Evolutionary conservation across 2,888 invertebrate species (phyloP), one percentile per base, ranked within the genome.

Genomic region (Andrena trimmerana): DNA sequence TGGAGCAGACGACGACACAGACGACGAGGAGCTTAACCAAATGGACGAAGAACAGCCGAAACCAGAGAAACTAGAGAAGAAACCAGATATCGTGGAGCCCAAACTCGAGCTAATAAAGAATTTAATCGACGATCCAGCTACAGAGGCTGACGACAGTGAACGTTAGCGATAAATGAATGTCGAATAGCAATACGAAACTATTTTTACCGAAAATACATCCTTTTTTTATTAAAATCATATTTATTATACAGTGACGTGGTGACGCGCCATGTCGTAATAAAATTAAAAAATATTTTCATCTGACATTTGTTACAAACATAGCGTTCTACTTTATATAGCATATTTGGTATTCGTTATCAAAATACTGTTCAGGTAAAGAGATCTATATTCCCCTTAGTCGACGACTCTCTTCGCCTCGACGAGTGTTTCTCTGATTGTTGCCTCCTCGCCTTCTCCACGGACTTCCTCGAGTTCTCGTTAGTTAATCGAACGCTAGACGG

Each of bases 1-100:
- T 62, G 97, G 96, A 59, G 96, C 96, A 87, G 95, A 95, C 81
- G 94, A 95, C 42, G 95, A 96, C 81, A 95, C 95, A 1, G 96
- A 96, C 90, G 96, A 96, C 89, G 96, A 96, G 90, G 96, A 96
- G 84, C 95, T 96, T 80, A 92, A 92, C 24, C 85, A 92, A 65
- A 76, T 84, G 8, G 77, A 83, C 36, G 8, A 69, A n/a, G 80
- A 81, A 52, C 60, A 77, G 6, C 42, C 42, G 42, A 42, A 42
- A 13, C 13, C 42, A 0, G 50, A 65, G 29, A 29, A 29, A 29
- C 29, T 0, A 54, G 65, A 74, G n/a, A 36, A 42, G 2, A 81
- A 78, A 52, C 31, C 72, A 24, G 84, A 87, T 62, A 63, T 54
- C 4, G 60, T 62, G 50, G 81, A 86, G 69, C 60, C 72, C 4